Percentiles rank a stretch among this genome's conserved stretches.
These are phyloP conservation scores for Lepidurus packardi DNA, from an alignment of 1,140 invertebrate species.

Conservation along the genomic window DNA sequence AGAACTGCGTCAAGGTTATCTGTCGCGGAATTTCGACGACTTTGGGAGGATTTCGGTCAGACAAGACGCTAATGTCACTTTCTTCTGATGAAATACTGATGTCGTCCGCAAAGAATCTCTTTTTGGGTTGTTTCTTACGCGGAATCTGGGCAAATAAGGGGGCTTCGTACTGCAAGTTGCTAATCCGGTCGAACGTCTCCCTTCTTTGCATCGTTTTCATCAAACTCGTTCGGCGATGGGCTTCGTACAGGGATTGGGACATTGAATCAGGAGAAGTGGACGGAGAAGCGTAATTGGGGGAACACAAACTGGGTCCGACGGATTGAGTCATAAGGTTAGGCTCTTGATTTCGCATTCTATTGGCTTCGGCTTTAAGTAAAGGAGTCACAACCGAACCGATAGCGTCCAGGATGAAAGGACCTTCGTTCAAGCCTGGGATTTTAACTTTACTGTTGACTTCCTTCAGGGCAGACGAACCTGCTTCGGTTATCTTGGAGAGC, in stretches of 20 bases:
- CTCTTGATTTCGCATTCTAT: neutral
- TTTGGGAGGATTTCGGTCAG: conserved; percentile 7
- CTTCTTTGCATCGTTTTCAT: conserved; percentile 8
- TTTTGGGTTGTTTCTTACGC: neutral
- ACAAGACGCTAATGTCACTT: conserved; percentile 15
- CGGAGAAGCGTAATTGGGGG: neutral
- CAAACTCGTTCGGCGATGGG: neutral
- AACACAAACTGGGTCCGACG: too few species aligned
- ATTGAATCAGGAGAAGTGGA: conserved; percentile 10
- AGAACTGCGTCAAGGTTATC: neutral
- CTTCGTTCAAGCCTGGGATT: conserved; percentile 23
- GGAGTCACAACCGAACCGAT: conserved; percentile 28
- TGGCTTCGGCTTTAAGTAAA: neutral
- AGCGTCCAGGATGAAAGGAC: conserved; percentile 27
- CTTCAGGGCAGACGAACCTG: neutral
- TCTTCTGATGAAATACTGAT: neutral
- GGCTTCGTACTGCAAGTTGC: neutral
- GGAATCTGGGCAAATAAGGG: neutral
- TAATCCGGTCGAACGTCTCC: neutral
- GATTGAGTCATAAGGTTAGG: neutral
- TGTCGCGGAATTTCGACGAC: neutral
- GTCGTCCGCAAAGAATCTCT: neutral
- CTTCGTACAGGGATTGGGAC: conserved; percentile 17
- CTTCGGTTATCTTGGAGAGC: neutral
- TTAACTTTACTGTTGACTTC: neutral